Base-by-base conservation (phyloP, 1,140 invertebrate genomes). In the Tyrophagus putrescentiae region DNA sequence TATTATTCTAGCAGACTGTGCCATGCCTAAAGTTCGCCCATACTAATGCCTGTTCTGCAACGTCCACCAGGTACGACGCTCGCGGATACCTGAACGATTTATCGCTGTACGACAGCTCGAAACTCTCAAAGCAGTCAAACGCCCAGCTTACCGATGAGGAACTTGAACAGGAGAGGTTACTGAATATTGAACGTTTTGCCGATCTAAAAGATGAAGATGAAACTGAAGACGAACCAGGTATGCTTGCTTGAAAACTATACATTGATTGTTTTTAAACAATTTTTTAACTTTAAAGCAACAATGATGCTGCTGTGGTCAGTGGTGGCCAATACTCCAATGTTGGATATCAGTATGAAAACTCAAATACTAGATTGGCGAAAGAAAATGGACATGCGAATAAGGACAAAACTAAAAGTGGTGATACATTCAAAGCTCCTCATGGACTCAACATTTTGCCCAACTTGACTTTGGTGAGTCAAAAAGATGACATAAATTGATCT, bases 151-250 rank as follows among this genome's bases (percentile, higher is more conserved):
- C 80, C 48, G 80, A 83, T 64, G 81, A 82, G 42, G 88, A 94
- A 73, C 75, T 80, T 64, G 81, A 84, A 70, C 77, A 87, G 59
- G 88, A 94, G 71, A 82, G 84, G 66, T 72, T 89, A 18, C 90
- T 86, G 71, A 90, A 94, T 70, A 84, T 88, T 68, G 90, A 95
- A 76, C 74, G 90, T 29, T 95, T 91, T 74, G 73, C 84, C 44
- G 87, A 87, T 27, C 76, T 95, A 67, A 84, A 83, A 61, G 87
- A 91, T 74, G 84, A 88, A 69, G 82, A 83, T 65, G 86, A n/a
- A n/a, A n/a, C n/a, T n/a, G n/a, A 90, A 69, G 83, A 87, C 68
- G 79, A 82, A 59, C 76, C 86, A 68, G 84, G 87, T 80, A 85
- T 67, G 67, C 61, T 62, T 56, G 41, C 25, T 3, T 58, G 44